Evolutionary conservation across 2,113 vertebrate species (phyloP).

Genomic region (Ictalurus punctatus): DNA sequence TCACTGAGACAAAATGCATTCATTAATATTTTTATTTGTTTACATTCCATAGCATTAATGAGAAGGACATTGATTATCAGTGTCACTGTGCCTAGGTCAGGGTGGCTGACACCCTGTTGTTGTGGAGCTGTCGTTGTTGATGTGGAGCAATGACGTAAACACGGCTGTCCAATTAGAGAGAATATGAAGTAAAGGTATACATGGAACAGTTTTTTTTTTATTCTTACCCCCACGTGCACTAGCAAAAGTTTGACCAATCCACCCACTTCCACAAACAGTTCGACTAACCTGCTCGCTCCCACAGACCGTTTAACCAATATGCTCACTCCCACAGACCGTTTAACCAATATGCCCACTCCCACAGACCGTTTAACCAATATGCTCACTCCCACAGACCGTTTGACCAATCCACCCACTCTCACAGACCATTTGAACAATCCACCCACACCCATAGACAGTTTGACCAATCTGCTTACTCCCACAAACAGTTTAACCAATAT

Average conservation of each 20-base stretch:
- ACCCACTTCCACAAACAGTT: not conserved
- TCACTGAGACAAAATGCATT: not conserved
- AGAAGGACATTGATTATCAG: not conserved
- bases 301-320: not conserved
- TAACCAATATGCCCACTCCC: not conserved
- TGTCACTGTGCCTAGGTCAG: not conserved
- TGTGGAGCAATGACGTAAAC: conserved; percentile 54
- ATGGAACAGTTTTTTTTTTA: not conserved
- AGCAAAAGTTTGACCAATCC: not conserved
- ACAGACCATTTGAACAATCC: not conserved
- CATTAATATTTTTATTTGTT: conserved; percentile 6
- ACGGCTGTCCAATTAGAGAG: conserved; percentile 9
- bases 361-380: not conserved
- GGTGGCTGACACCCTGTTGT: conserved; percentile 28
- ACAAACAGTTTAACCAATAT: not conserved
- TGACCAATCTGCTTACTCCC: not conserved
- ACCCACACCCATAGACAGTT: not conserved
- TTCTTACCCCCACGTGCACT: not conserved
- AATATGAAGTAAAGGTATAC: conserved; percentile 10
- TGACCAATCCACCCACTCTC: not conserved
- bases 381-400: not conserved
- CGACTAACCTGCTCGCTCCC: accelerated
- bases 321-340: not conserved
- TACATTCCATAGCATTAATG: not conserved
- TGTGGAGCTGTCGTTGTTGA: conserved; percentile 29